A percentile compares a stretch with the other conserved stretches of the same genome.
Evolutionary conservation across 2,888 invertebrate species (phyloP).

Genomic region (Ennomos quercinarius): DNA sequence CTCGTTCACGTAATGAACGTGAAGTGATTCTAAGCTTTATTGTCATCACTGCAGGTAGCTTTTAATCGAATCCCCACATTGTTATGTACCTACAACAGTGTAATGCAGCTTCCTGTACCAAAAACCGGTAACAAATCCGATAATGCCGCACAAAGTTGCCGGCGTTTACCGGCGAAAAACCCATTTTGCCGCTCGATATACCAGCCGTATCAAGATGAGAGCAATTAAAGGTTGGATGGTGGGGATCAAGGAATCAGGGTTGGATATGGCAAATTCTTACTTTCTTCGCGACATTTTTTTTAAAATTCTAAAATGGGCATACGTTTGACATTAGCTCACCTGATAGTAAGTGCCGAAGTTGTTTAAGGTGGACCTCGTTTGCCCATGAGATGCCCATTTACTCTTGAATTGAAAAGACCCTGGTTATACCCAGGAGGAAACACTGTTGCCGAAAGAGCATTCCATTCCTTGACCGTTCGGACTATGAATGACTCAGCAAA

Average conservation of each 20-base stretch:
- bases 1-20: no score
- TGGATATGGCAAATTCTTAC: constrained; percentile 58
- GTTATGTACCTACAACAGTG: constrained; percentile 18
- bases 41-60: background rate
- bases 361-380: no score
- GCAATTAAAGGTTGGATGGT: constrained; percentile 80
- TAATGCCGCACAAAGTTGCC: constrained; percentile 81
- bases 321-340: no score
- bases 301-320: no score
- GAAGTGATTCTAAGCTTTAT: no score
- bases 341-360: no score
- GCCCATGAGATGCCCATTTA: no score
- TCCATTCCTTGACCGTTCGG: no score
- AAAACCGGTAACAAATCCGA: constrained; percentile 72
- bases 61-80: constrained; percentile 9
- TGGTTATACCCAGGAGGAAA: no score
- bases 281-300: background rate
- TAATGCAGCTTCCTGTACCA: constrained; percentile 33
- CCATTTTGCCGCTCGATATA: constrained; percentile 85
- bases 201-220: constrained; percentile 84
- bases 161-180: constrained; percentile 78
- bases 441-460: no score
- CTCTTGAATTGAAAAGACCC: no score
- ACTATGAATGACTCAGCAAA: no score
- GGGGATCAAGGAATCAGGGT: constrained; percentile 39